A percentile compares a stretch with the other conserved stretches of the same genome.
Evolutionary conservation across 2,113 vertebrate genomes (phyloP).

Genomic region (Anhinga anhinga): DNA sequence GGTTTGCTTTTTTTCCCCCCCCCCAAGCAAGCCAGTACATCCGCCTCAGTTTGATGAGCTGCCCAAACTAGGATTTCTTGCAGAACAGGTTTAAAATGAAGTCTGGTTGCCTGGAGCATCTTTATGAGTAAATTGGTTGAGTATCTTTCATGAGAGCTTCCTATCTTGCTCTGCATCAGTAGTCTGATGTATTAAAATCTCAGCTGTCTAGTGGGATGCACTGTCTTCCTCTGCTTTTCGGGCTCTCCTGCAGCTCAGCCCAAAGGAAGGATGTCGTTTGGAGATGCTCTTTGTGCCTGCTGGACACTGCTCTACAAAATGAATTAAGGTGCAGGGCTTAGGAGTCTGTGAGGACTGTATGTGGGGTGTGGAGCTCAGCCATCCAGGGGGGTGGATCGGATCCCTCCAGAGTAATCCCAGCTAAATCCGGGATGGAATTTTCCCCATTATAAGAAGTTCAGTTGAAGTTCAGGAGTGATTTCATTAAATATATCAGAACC

Average conservation of each 20-base stretch:
- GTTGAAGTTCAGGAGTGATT: neutral
- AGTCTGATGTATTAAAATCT: neutral
- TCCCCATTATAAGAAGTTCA: neutral
- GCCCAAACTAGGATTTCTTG: constrained; percentile 37
- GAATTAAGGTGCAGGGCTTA: neutral
- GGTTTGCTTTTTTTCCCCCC: neutral
- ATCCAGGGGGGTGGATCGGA: neutral
- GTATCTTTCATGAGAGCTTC: neutral
- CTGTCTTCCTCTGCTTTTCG: neutral
- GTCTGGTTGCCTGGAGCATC: constrained; percentile 27
- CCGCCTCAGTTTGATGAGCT: neutral
- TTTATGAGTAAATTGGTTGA: neutral
- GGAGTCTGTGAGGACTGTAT: neutral
- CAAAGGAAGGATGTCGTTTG: neutral
- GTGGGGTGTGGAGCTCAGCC: neutral
- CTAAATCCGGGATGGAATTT: constrained; percentile 10
- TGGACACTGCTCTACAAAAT: neutral
- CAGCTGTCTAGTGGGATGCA: neutral
- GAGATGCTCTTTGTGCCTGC: neutral
- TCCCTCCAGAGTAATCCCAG: neutral
- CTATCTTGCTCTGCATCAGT: neutral
- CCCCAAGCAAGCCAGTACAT: neutral
- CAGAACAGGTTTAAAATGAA: constrained; percentile 46
- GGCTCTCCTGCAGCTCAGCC: neutral
- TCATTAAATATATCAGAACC: neutral